Base-by-base conservation (phyloP, 2,888 invertebrate species). In the Campopleginae sp. region DNA sequence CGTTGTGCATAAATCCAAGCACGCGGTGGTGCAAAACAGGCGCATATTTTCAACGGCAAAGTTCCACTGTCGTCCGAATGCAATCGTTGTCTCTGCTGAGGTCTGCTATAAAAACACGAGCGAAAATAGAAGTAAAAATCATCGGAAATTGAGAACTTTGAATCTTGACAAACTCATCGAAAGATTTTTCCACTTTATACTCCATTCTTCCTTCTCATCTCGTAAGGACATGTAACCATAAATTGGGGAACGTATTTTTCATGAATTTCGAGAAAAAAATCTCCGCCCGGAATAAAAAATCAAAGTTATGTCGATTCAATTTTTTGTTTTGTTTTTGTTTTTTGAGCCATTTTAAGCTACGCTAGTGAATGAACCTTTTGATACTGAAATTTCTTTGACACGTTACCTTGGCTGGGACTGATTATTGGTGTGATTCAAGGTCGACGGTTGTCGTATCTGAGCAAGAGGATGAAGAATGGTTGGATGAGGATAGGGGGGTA, bases 401-500 rank as follows among this genome's bases (percentile, higher is more conserved):
- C 23, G 10, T 74, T 88, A 93, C 93, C 92, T 93, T 19, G 91
- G 91, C 87, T 92, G 93, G 38, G 89, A 82, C 88, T 93, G 93
- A 82, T 87, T 92, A 82, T 91, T 92, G 72, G 83, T 87, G 58
- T 93, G 92, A 86, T 91, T 93, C 68, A 93, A 89, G 61, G 91
- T 93, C 44, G 94, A 94, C 0, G 96, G 95, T 89, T 97, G 97
- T 61, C 98, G 96, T 88, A 99, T 95, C 94, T 99, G 98, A 1
- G 98, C 98, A 87, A 98, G 94, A 1, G 99, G 98, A 89, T 96
- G 94, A 61, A 97, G 94, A 31, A 97, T 95, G 27, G 96, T 96
- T 17, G 99, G 98, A 91, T 97, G 96, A 14, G 98, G 98, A 94
- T 97, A 98, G 7, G 98, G 98, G 71, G 98, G 98, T 92, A 98